Conservation (phyloP, 2,797 vertebrate species). For the Garrulus glandarius region DNA sequence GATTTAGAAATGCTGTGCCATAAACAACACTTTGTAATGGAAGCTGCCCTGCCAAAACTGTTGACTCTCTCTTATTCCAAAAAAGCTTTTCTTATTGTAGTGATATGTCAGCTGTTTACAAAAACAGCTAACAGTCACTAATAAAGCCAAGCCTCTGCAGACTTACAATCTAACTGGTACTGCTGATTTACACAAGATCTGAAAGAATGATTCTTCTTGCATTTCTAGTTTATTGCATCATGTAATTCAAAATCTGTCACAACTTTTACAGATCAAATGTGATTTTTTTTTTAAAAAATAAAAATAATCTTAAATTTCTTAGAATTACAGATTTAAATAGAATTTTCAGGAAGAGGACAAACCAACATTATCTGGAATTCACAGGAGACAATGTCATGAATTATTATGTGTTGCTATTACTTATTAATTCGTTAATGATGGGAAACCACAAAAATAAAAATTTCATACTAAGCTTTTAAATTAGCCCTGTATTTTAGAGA, state of each 20-base stretch:
- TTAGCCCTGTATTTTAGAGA: constrained; percentile 30
- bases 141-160: neutral
- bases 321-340: neutral
- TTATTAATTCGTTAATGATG: neutral
- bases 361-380: neutral
- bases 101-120: neutral
- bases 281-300: neutral
- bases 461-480: constrained; percentile 38
- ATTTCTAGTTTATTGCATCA: neutral
- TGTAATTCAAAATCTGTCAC: neutral
- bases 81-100: neutral
- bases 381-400: neutral
- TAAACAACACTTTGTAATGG: neutral
- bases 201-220: neutral
- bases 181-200: neutral
- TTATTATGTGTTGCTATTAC: neutral
- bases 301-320: neutral
- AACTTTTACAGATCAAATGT: neutral
- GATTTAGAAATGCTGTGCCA: neutral
- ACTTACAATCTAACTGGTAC: neutral
- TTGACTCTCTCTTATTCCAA: neutral
- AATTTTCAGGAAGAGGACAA: neutral
- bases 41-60: neutral
- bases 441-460: neutral
- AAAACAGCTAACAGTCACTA: neutral